phyloP scores from a whole-genome alignment of 2,797 vertebrate species.

The Enteromius anoplus region DNA sequence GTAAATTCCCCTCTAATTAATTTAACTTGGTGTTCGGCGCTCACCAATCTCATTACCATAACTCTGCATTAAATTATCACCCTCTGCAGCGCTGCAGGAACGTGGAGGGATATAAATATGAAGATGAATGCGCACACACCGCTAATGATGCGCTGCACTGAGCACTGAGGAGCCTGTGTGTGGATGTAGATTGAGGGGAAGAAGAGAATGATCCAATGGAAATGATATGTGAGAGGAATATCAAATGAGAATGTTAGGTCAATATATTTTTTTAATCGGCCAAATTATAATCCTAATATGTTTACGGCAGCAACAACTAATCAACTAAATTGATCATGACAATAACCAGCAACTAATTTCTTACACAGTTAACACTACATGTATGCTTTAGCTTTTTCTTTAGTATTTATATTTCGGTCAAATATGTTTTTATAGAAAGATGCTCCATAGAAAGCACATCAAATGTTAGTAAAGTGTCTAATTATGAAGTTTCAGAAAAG shows the following conservation, averaged over 20 bases:
- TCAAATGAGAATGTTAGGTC: not conserved
- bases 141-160: not conserved
- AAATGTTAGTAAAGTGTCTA: no score
- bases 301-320: not conserved
- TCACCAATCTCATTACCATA: constrained; percentile 32
- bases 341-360: not conserved
- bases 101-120: constrained; percentile 6
- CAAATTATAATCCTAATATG: not conserved
- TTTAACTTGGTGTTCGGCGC: constrained; percentile 27
- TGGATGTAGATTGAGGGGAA: constrained; percentile 4
- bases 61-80: constrained; percentile 22
- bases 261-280: not conserved
- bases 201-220: not conserved
- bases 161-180: not conserved
- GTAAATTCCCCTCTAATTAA: constrained; percentile 34
- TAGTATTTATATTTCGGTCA: not conserved
- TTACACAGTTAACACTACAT: not conserved
- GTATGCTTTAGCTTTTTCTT: not conserved
- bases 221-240: constrained; percentile 4
- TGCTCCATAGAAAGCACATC: no score
- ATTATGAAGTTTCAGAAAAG: no score
- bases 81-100: constrained; percentile 17
- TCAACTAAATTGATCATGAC: not conserved
- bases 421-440: no score
- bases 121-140: constrained; percentile 8